Evolutionary conservation across 2,888 invertebrate species (phyloP), one percentile per base, ranked within the genome.

Genomic region (Stegophylla sp.): DNA sequence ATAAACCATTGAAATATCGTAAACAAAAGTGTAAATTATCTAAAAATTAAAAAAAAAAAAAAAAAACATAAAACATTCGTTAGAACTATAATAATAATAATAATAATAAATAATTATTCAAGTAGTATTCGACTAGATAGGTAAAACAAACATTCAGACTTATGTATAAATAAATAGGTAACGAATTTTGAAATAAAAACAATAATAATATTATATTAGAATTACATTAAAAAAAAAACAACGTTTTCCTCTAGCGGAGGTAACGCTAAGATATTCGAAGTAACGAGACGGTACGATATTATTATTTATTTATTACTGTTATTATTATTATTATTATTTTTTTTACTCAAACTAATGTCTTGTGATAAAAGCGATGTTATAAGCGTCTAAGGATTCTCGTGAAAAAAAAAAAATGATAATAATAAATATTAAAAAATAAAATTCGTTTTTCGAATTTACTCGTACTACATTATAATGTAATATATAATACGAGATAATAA

Each of bases 141-240:
- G 12, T 56, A 66, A n/a, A 69, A 67, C 48, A 67, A 48, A 69
- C 28, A 59, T 61, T 69, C 51, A 28, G n/a, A 69, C 51, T 51
- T 69, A 51, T 51, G 51, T 26, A 48, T 17, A 61, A 51, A 69
- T 17, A 51, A 56, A 56, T 56, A 23, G 51, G 28, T 69, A 69
- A 51, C 51, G 28, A 51, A 45, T 64, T 64, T 64, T 2, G 13
- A 53, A 1, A 15, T 3, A 3, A 43, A 20, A 43, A 20, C 41
- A 48, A 17, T 1, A 48, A 20, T 9, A 64, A 23, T 3, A 66
- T 10, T 1, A 64, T 64, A 66, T 1, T 12, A 17, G 9, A n/a
- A n/a, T 17, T 41, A 63, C n/a, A 61, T 4, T 28, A 59, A 7
- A 61, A 34, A 61, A 34, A 20, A 9, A 56, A 56, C 10, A 9